These are phyloP conservation scores for Tupiocoris notatus DNA, from an alignment of 2,888 invertebrate species.

Conservation along the genomic window DNA sequence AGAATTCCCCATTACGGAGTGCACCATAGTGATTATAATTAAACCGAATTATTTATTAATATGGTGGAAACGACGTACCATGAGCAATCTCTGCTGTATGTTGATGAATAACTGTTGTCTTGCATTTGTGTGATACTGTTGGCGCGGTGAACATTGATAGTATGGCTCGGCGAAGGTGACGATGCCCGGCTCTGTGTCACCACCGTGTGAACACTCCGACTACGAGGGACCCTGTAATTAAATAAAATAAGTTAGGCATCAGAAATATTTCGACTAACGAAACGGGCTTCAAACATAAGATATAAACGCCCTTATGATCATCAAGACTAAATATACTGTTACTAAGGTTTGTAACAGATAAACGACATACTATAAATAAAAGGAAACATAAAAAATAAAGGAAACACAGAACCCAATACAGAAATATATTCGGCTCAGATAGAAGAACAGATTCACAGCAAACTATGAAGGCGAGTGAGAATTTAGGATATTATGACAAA, in stretches of 20 bases:
- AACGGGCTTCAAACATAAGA: not conserved
- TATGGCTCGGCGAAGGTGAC: conserved; percentile 50
- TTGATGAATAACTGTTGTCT: conserved; percentile 53
- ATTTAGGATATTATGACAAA: no score
- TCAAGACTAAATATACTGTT: not conserved
- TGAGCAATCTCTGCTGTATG: conserved; percentile 59
- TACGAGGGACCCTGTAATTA: conserved; percentile 59
- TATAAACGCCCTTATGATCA: not conserved
- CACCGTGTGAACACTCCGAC: conserved; percentile 59
- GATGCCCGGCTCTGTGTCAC: conserved; percentile 50
- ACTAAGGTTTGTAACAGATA: not conserved
- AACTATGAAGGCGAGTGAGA: no score
- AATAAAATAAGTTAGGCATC: not conserved
- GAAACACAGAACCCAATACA: not conserved
- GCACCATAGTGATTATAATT: no score
- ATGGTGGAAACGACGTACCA: no score
- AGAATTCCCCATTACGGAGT: no score
- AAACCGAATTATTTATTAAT: no score
- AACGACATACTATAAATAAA: not conserved
- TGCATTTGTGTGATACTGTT: conserved; percentile 56
- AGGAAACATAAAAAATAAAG: not conserved
- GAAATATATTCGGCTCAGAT: not conserved
- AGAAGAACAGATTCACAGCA: not conserved
- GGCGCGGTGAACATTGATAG: conserved; percentile 53
- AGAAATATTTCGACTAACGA: not conserved